Evolutionary conservation across 2,113 vertebrate genomes (phyloP).

Genomic region (Neoarius graeffei): DNA sequence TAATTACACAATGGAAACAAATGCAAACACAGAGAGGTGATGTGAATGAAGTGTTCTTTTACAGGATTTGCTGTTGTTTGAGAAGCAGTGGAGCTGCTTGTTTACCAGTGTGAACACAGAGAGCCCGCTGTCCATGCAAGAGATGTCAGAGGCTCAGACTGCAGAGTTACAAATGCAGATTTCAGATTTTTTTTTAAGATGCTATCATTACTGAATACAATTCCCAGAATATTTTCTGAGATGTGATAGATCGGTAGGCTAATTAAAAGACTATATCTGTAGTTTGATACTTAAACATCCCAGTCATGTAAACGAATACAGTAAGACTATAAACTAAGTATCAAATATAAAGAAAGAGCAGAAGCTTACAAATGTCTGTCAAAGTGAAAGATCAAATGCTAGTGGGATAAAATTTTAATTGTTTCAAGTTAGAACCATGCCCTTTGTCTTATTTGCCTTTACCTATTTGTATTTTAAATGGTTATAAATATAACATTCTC

Average conservation of each 20-base stretch:
- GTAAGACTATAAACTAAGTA: background rate
- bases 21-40: background rate
- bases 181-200: background rate
- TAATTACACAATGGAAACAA: background rate
- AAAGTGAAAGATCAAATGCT: background rate
- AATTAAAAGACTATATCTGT: background rate
- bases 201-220: background rate
- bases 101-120: conserved; percentile 91
- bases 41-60: conserved; percentile 25
- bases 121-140: conserved; percentile 87
- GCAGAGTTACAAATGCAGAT: conserved; percentile 79
- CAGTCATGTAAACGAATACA: background rate
- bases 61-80: conserved; percentile 85
- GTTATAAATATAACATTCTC: background rate
- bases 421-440: background rate
- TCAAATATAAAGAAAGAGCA: background rate
- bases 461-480: background rate
- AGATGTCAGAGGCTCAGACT: conserved; percentile 92
- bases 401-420: background rate
- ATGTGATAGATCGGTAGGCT: background rate
- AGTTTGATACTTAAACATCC: background rate
- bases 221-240: background rate
- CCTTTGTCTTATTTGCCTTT: background rate
- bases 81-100: conserved; percentile 89
- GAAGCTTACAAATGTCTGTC: background rate